A percentile compares a stretch with the other conserved stretches of the same genome.
Conservation (phyloP, 1,140 invertebrate genomes). For the Plectus sambesii region DNA sequence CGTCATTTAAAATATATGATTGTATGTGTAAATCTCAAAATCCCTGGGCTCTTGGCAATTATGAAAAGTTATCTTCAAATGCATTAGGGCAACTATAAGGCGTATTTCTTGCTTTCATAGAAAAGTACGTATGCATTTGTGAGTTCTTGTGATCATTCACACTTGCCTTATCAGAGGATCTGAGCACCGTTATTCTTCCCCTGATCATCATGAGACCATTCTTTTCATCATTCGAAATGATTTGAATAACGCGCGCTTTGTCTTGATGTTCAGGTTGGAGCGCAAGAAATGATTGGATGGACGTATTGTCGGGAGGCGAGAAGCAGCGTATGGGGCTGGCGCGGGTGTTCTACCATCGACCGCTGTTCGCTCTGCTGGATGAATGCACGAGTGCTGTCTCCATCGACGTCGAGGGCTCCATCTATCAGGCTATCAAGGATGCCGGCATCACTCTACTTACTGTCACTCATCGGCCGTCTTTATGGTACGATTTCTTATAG, state of each 20-base stretch:
- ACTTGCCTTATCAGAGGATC: conserved; percentile 1
- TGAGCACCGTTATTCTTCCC: too few species aligned
- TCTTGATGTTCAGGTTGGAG: conserved; percentile 55
- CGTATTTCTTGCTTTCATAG: too few species aligned
- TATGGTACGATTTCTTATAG: conserved; percentile 51
- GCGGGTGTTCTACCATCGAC: conserved; percentile 87
- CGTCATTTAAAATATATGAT: too few species aligned
- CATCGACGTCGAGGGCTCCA: conserved; percentile 84
- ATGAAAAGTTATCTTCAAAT: too few species aligned
- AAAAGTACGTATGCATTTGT: too few species aligned
- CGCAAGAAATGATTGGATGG: conserved; percentile 81
- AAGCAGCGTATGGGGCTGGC: conserved; percentile 94
- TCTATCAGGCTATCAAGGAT: conserved; percentile 78
- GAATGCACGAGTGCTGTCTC: conserved; percentile 95
- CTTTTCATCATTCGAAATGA: too few species aligned
- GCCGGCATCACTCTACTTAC: conserved; percentile 80
- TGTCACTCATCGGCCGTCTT: conserved; percentile 79
- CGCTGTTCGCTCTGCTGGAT: conserved; percentile 84
- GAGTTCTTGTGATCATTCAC: not conserved
- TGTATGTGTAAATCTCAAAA: too few species aligned
- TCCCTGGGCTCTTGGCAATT: too few species aligned
- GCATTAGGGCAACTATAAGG: too few species aligned
- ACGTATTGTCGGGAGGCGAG: conserved; percentile 88
- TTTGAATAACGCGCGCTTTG: too few species aligned
- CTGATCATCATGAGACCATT: too few species aligned